A percentile compares a stretch with the other conserved stretches of the same genome.
phyloP scores from a whole-genome alignment of 2,797 vertebrate genomes.

The Girardinus metallicus region DNA sequence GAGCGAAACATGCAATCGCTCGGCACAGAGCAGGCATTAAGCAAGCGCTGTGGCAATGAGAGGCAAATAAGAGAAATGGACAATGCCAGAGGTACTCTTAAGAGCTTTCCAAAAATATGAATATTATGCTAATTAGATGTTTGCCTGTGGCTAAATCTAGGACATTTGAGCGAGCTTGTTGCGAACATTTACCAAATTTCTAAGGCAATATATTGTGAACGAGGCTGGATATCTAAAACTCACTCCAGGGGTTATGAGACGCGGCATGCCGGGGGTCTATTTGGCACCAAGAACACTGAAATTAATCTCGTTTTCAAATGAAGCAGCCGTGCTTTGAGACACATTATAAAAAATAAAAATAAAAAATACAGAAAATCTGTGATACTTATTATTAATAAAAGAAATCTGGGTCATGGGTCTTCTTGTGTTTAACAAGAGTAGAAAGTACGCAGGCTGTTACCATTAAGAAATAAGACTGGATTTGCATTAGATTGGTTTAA shows the following conservation, averaged over 20 bases:
- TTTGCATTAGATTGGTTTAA: background rate
- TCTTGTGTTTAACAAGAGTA: background rate
- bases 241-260: slow-evolving; percentile 65
- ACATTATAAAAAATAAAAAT: slow-evolving; percentile 33
- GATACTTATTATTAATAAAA: slow-evolving; percentile 11
- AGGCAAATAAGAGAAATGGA: slow-evolving; percentile 76
- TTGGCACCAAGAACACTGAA: slow-evolving; percentile 52
- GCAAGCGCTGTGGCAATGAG: slow-evolving; percentile 70
- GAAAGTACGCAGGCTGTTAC: background rate
- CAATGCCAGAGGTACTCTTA: slow-evolving; percentile 77
- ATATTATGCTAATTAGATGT: slow-evolving; percentile 82
- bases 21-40: slow-evolving; percentile 69
- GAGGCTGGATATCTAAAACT: slow-evolving; percentile 63
- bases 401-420: background rate
- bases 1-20: slow-evolving; percentile 66
- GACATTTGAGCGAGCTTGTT: slow-evolving; percentile 72
- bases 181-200: slow-evolving; percentile 80
- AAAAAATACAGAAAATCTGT: slow-evolving; percentile 32
- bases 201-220: slow-evolving; percentile 69
- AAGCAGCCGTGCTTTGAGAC: slow-evolving; percentile 49
- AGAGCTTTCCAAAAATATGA: slow-evolving; percentile 77
- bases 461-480: background rate
- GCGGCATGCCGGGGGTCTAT: slow-evolving; percentile 48
- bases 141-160: slow-evolving; percentile 76
- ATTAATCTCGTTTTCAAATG: slow-evolving; percentile 52